These are phyloP conservation scores for Mycetomoellerius zeteki DNA, from an alignment of 1,140 invertebrate genomes.

Conservation along the genomic window DNA sequence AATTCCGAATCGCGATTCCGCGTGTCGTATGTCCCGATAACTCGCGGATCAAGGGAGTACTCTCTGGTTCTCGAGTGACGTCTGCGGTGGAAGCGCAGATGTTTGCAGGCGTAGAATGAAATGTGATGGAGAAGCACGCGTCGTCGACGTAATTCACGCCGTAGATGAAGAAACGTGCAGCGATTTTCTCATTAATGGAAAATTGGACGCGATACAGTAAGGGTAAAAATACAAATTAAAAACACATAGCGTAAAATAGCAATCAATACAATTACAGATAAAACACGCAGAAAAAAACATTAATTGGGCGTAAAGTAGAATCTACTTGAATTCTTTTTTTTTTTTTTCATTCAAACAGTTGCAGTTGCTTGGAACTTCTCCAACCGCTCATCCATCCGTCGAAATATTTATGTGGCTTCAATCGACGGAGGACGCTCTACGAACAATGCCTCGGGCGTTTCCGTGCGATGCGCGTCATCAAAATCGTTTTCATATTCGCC, in stretches of 20 bases:
- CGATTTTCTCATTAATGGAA: constrained; percentile 31
- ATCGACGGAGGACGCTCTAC: constrained; percentile 28
- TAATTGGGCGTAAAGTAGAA: not conserved
- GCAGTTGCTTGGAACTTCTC: not conserved
- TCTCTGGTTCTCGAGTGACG: constrained; percentile 47
- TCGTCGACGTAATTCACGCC: constrained; percentile 10
- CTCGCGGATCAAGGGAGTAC: constrained; percentile 48
- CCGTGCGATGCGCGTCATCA: constrained; percentile 46
- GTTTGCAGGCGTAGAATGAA: constrained; percentile 33
- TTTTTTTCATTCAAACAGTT: constrained; percentile 10
- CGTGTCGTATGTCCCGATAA: constrained; percentile 66
- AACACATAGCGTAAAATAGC: not conserved
- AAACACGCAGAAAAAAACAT: not conserved
- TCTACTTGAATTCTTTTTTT: not conserved
- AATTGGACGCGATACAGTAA: not conserved
- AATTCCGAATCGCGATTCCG: constrained; percentile 67
- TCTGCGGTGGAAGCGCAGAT: constrained; percentile 21
- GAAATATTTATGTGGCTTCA: constrained; percentile 60
- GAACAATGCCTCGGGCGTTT: constrained; percentile 57
- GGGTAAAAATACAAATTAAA: not conserved
- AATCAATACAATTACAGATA: not conserved
- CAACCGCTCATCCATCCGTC: constrained; percentile 42
- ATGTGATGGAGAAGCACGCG: constrained; percentile 23
- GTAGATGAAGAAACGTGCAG: constrained; percentile 43
- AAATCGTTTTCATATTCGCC: constrained; percentile 61